Base-by-base conservation (phyloP, 2,113 vertebrate species). In the Neolamprologus toae region DNA sequence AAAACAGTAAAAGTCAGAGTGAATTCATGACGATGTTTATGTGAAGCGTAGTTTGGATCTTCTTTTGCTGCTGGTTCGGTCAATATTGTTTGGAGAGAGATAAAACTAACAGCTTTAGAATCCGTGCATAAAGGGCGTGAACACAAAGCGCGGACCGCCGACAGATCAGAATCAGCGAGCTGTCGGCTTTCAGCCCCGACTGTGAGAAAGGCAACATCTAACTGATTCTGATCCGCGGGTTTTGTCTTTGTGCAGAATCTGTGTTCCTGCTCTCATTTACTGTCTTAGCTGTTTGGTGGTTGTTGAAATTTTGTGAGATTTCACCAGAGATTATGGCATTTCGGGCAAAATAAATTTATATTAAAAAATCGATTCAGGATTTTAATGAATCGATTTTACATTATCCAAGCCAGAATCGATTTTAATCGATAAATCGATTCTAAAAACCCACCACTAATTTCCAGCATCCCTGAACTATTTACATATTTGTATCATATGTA, bases 81-180 rank as follows among this genome's bases (percentile, higher is more conserved):
- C 37, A 40, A 11, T 40, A 11, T 11, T 37, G 37, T 40, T 40
- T 40, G 9, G 37, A 40, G 9, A 40, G 10, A 40, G 0, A 40
- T 11, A 0, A 40, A 40, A 40, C 37, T 11, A 40, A 40, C 37
- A 40, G 37, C 9, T 11, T 40, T 40, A 37, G 37, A 40, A 40
- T 40, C 4, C 0, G 0, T 4, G 1, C 37, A 0, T 40, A 11
- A 40, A 40, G 37, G 37, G 9, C 6, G 1, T 31, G 31, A 40
- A 3, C 37, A 40, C 37, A 40, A 40, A 40, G 37, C 5, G 1
- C 10, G 2, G 10, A 5, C 2, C 1, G 37, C 37, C 1, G 5
- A 40, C 0, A 40, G 0, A 40, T 40, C 37, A 0, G 37, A 40
- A 40, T 40, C 10, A 11, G 37, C 37, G 2, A 11, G 37, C 10